Conservation (phyloP, 1,140 invertebrate species). For the Scylla paramamosain region DNA sequence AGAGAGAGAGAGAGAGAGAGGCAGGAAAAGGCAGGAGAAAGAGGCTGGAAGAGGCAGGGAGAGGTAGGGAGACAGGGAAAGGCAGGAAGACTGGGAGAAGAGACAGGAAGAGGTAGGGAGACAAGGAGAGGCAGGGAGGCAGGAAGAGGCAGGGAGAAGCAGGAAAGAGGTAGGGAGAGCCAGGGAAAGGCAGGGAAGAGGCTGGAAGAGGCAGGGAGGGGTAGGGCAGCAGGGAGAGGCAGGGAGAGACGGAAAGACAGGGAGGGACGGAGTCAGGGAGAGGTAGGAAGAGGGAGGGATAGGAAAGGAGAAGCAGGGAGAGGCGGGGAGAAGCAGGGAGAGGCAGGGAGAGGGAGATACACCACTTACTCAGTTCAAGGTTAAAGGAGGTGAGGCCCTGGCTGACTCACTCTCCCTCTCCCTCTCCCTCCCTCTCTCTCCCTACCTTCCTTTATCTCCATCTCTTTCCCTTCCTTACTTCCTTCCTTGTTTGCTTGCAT, state of each 20-base stretch:
- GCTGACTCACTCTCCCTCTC: conserved; percentile 30
- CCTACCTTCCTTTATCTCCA: neutral
- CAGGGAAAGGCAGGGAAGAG: neutral
- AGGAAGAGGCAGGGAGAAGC: neutral
- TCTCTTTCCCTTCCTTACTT: neutral
- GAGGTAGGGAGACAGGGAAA: too few relatives aligned
- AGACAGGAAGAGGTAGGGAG: neutral
- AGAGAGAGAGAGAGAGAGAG: too few relatives aligned
- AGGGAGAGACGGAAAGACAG: neutral
- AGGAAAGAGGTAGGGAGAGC: neutral
- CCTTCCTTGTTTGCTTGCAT: neutral
- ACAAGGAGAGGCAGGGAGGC: neutral
- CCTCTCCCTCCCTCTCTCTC: neutral
- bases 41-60: too few relatives aligned
- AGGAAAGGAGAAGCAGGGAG: neutral
- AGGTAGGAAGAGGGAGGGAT: neutral
- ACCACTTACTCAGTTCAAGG: neutral
- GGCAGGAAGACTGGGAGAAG: neutral
- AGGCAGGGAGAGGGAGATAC: neutral
- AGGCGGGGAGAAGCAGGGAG: neutral
- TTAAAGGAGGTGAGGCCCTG: neutral
- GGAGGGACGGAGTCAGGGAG: neutral
- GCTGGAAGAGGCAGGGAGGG: neutral
- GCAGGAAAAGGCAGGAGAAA: too few relatives aligned
- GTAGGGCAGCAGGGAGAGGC: neutral